Conservation (phyloP, 2,797 vertebrate species). For the Acipenser transmontanus region DNA sequence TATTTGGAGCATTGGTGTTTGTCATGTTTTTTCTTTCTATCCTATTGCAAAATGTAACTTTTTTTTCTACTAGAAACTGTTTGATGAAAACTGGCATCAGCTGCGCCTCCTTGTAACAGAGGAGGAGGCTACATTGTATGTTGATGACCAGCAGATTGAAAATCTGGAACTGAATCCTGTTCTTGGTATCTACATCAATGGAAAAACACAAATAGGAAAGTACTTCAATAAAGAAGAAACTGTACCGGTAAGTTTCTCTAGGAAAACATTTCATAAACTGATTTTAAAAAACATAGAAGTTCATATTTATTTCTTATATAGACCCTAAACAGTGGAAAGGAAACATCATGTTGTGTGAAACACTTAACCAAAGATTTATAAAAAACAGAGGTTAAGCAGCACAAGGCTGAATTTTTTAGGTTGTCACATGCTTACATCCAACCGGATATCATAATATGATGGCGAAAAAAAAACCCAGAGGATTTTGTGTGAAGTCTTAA, state of each 20-base stretch:
- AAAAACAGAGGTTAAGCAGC: no score
- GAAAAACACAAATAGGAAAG: conserved; percentile 93
- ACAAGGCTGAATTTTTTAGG: no score
- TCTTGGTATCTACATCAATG: conserved; percentile 89
- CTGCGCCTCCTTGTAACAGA: conserved; percentile 89
- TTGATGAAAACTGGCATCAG: conserved; percentile 95
- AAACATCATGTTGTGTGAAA: no score
- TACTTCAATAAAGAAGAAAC: conserved; percentile 89
- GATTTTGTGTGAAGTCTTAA: no score
- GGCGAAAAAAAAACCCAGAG: no score
- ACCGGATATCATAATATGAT: no score
- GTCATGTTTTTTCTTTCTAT: neutral
- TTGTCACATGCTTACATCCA: no score
- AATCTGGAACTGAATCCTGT: conserved; percentile 70
- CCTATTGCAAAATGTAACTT: conserved; percentile 8
- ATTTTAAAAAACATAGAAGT: no score
- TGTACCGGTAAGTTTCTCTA: conserved; percentile 73
- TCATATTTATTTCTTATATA: no score
- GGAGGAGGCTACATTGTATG: conserved; percentile 79
- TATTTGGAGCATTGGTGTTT: neutral
- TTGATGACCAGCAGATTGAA: conserved; percentile 84
- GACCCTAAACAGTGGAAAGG: no score
- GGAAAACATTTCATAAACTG: neutral
- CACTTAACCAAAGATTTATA: no score
- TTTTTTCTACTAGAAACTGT: conserved; percentile 57